These are phyloP conservation scores for Holothuria glaberrima DNA, from an alignment of 35 echinoderm and acorn worm genomes.

Conservation along the genomic window DNA sequence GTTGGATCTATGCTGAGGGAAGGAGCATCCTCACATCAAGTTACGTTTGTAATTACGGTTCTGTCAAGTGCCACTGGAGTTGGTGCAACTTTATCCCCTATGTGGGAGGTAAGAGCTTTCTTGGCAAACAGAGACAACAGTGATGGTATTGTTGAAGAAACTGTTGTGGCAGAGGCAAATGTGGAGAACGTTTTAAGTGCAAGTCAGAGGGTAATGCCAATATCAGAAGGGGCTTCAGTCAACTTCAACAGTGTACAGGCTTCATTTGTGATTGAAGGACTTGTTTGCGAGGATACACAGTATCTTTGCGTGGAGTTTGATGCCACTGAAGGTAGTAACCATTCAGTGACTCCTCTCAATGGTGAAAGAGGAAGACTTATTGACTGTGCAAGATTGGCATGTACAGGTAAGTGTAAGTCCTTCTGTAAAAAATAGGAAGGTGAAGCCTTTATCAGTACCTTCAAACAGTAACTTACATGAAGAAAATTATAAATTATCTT, in stretches of 20 bases:
- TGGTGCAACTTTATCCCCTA: not conserved
- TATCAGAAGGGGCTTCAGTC: not conserved
- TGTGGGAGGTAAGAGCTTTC: constrained; percentile 19
- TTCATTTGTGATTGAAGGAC: constrained; percentile 10
- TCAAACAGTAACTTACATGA: too few species aligned
- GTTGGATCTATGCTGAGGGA: not conserved
- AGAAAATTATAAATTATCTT: too few species aligned
- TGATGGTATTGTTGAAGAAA: not conserved
- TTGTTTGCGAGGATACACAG: constrained; percentile 1
- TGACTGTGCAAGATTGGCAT: constrained; percentile 39
- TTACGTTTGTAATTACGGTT: not conserved
- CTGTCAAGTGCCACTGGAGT: not conserved
- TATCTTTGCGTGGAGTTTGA: constrained; percentile 47
- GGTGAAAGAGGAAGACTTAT: constrained; percentile 6
- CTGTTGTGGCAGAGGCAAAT: not conserved
- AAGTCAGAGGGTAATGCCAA: not conserved
- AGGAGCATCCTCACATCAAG: not conserved
- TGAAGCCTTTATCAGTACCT: too few species aligned
- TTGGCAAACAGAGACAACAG: constrained; percentile 23
- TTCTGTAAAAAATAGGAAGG: not conserved
- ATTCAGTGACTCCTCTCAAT: constrained; percentile 12
- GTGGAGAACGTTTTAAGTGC: constrained; percentile 8
- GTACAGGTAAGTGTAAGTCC: constrained; percentile 25
- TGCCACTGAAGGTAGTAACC: constrained; percentile 11
- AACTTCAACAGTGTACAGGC: not conserved